Evolutionary conservation across 1,140 invertebrate genomes (phyloP).

Genomic region (Capitella teleta): DNA sequence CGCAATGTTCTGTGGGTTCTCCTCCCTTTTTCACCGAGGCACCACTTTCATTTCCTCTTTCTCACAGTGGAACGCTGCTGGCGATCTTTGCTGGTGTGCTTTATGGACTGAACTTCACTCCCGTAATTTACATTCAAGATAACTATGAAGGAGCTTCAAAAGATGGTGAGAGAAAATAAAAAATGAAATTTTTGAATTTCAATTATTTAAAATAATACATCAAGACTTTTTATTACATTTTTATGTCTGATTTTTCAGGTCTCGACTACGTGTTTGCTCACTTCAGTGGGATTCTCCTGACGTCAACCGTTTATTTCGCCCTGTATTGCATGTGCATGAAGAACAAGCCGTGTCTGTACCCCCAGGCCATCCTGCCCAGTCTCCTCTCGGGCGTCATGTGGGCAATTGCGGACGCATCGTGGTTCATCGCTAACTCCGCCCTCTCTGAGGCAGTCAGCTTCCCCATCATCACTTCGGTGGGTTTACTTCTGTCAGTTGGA

Average conservation of each 20-base stretch:
- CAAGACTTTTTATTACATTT: not conserved
- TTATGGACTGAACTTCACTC: constrained; percentile 41
- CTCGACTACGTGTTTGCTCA: constrained; percentile 45
- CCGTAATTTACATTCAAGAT: constrained; percentile 40
- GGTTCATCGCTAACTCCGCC: constrained; percentile 42
- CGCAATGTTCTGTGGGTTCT: constrained; percentile 4
- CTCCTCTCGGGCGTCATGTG: constrained; percentile 43
- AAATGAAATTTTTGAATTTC: not conserved
- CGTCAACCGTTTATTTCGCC: constrained; percentile 38
- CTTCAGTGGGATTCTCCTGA: constrained; percentile 40
- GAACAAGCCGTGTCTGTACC: constrained; percentile 39
- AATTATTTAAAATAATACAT: not conserved
- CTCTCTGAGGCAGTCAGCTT: constrained; percentile 42
- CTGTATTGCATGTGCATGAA: constrained; percentile 34
- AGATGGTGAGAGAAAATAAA: not conserved
- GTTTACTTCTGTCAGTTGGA: not conserved
- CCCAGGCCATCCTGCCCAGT: constrained; percentile 37
- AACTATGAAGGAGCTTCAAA: constrained; percentile 11
- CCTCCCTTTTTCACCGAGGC: too few relatives aligned
- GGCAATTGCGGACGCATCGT: constrained; percentile 38
- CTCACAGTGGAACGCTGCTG: constrained; percentile 28
- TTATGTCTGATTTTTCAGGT: constrained; percentile 21
- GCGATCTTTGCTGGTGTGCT: constrained; percentile 38
- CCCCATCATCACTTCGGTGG: constrained; percentile 36
- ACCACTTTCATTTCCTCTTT: constrained; percentile 1